These are phyloP conservation scores for Acleris emargana DNA, from an alignment of 2,888 invertebrate genomes.

Conservation along the genomic window DNA sequence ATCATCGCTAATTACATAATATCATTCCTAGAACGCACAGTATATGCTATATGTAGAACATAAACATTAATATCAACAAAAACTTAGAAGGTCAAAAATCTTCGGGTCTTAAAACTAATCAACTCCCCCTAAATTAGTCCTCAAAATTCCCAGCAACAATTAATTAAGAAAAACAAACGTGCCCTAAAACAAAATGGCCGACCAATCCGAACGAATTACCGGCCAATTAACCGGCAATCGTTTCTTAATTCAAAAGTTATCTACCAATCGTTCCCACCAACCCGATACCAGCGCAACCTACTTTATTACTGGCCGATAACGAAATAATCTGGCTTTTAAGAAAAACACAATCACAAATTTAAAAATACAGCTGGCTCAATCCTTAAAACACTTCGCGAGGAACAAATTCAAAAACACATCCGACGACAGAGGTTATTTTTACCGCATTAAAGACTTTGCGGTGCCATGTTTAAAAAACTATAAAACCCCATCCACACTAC, in stretches of 20 bases:
- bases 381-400: constrained; percentile 4
- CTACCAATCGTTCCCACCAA: constrained; percentile 36
- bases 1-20: too few relatives aligned
- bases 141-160: constrained; percentile 9
- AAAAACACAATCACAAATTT: constrained; percentile 54
- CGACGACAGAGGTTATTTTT: neutral
- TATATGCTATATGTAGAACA: too few relatives aligned
- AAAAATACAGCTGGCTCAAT: constrained; percentile 46
- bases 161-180: constrained; percentile 28
- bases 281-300: constrained; percentile 47
- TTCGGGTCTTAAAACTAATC: neutral
- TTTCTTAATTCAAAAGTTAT: constrained; percentile 37
- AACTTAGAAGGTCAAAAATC: too few relatives aligned
- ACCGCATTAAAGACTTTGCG: constrained; percentile 19
- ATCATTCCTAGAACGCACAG: too few relatives aligned
- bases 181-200: constrained; percentile 34
- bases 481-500: constrained; percentile 62
- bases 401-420: constrained; percentile 8
- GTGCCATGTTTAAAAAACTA: constrained; percentile 73
- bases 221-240: constrained; percentile 31
- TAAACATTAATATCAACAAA: too few relatives aligned
- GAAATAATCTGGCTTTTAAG: constrained; percentile 64
- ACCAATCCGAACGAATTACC: constrained; percentile 24
- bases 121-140: neutral
- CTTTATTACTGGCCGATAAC: constrained; percentile 74